A percentile compares a stretch with the other conserved stretches of the same genome.
Evolutionary conservation across 2,797 vertebrate species (phyloP).

Genomic region (Argyrosomus regius): DNA sequence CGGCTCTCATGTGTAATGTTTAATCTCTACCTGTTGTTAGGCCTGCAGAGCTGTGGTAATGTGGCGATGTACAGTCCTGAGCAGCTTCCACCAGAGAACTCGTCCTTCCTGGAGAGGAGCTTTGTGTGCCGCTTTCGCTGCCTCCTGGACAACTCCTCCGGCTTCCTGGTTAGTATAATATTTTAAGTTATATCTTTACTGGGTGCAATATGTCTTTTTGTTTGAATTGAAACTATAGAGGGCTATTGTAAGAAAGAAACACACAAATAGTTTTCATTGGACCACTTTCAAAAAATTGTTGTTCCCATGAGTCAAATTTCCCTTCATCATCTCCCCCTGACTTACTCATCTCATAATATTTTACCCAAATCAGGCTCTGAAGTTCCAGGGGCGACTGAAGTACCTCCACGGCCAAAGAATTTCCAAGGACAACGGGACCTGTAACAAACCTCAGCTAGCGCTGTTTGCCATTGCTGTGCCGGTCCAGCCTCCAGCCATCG

Average conservation of each 20-base stretch:
- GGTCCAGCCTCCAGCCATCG: constrained; percentile 84
- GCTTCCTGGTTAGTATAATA: constrained; percentile 86
- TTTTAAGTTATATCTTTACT: accelerated
- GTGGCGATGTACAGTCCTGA: constrained; percentile 68
- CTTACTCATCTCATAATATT: not conserved
- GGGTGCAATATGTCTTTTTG: not conserved
- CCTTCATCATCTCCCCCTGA: not conserved
- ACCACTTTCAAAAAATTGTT: too few species aligned
- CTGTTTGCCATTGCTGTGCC: constrained; percentile 87
- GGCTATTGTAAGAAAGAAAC: not conserved
- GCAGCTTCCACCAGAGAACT: constrained; percentile 78
- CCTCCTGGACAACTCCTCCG: constrained; percentile 91
- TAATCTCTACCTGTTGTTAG: constrained; percentile 34
- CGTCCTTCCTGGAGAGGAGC: constrained; percentile 84
- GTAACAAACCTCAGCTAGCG: constrained; percentile 78
- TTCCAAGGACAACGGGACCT: constrained; percentile 58
- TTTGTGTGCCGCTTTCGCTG: constrained; percentile 91
- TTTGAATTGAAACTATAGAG: not conserved
- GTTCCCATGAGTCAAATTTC: too few species aligned
- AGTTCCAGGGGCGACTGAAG: constrained; percentile 88
- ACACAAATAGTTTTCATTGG: too few species aligned
- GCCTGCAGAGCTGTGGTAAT: constrained; percentile 30
- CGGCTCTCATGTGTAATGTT: not conserved
- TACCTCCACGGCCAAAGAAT: constrained; percentile 84
- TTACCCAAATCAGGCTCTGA: constrained; percentile 81